These are phyloP conservation scores for Synaphobranchus kaupii DNA, from an alignment of 2,797 vertebrate genomes.

Conservation along the genomic window DNA sequence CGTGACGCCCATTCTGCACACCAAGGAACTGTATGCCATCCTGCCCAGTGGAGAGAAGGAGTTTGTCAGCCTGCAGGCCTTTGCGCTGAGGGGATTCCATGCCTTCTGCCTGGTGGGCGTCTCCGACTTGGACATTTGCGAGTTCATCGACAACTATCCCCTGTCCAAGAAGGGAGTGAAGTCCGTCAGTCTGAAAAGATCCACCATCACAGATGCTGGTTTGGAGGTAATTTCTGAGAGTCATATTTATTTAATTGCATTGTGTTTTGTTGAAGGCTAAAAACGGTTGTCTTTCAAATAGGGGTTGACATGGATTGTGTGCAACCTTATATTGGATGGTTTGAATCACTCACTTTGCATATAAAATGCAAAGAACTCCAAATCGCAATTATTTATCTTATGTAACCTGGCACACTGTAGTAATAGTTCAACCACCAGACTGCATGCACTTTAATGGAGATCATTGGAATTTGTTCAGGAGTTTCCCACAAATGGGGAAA, in stretches of 20 bases:
- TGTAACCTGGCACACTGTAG: neutral
- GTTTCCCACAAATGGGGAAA: neutral
- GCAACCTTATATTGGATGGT: neutral
- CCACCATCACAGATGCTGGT: constrained; percentile 96
- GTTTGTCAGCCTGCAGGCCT: constrained; percentile 96
- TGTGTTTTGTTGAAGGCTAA: constrained; percentile 10
- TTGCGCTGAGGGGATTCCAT: constrained; percentile 92
- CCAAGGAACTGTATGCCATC: constrained; percentile 94
- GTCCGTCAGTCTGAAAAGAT: constrained; percentile 96
- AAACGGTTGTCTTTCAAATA: neutral
- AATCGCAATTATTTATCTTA: neutral
- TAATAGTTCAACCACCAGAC: neutral
- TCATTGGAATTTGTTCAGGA: neutral
- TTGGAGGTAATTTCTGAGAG: constrained; percentile 82
- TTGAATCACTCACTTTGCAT: neutral
- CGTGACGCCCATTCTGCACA: constrained; percentile 91
- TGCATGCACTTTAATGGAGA: neutral
- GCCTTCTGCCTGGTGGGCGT: constrained; percentile 96
- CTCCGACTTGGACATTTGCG: constrained; percentile 98
- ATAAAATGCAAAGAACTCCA: neutral
- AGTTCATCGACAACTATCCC: constrained; percentile 98
- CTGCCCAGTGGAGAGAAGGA: constrained; percentile 91
- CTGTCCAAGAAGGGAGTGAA: constrained; percentile 97
- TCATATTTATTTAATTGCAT: neutral
- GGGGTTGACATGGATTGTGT: neutral